Evolutionary conservation across 2,797 vertebrate species (phyloP).

Genomic region (Clamator glandarius): DNA sequence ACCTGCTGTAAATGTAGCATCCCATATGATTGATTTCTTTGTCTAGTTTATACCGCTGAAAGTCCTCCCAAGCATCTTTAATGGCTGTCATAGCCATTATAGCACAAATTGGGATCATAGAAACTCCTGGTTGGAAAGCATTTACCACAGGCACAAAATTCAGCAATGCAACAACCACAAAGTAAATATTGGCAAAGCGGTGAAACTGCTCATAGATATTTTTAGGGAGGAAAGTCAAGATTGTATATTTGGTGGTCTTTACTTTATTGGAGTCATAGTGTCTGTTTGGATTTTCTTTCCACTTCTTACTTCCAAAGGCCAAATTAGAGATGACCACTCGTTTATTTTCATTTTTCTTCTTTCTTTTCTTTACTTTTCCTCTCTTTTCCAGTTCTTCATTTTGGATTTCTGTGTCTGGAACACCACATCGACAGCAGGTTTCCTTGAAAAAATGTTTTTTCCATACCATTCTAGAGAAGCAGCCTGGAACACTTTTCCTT

Average conservation of each 20-base stretch:
- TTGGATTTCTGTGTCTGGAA: conserved; percentile 70
- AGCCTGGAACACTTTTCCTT: neutral
- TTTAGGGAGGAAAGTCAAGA: conserved; percentile 88
- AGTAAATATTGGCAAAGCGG: conserved; percentile 92
- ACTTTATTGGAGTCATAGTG: conserved; percentile 83
- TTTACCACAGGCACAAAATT: conserved; percentile 91
- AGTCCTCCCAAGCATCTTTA: conserved; percentile 94
- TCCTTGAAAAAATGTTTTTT: conserved; percentile 46
- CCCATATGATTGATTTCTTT: conserved; percentile 86
- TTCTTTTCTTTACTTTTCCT: conserved; percentile 72
- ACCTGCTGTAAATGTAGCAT: conserved; percentile 90
- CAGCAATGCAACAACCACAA: conserved; percentile 84
- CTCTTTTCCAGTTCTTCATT: conserved; percentile 70
- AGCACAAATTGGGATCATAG: conserved; percentile 86
- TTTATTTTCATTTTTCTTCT: conserved; percentile 80
- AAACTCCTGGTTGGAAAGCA: conserved; percentile 89
- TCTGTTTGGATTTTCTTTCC: conserved; percentile 86
- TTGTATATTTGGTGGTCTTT: conserved; percentile 91
- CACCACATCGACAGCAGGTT: conserved; percentile 53
- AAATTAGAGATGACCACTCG: conserved; percentile 86
- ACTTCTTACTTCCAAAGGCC: conserved; percentile 77
- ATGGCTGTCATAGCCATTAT: conserved; percentile 89
- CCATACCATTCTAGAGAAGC: conserved; percentile 50
- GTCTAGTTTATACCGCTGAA: conserved; percentile 87
- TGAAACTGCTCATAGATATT: conserved; percentile 92